Evolutionary conservation across 2,113 vertebrate genomes (phyloP), one percentile per base, ranked within the genome.

Genomic region (Bufo gargarizans): DNA sequence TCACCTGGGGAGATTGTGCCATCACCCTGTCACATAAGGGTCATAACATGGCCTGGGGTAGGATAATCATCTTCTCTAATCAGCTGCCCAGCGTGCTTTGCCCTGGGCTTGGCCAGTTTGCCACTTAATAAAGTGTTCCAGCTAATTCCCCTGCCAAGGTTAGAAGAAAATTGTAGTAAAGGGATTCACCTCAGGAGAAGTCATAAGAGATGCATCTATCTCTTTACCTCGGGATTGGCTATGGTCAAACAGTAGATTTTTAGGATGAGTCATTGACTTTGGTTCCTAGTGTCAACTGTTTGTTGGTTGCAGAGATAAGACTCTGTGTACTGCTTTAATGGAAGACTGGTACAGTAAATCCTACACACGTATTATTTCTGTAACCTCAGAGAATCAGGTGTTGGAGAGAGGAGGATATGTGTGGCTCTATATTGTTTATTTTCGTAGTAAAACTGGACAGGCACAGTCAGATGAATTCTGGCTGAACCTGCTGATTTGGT

Each of bases 31-130:
- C 53, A 53, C 53, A 5, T 53, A 53, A 53, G 5, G 53, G 53
- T 76, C 17, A 17, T 81, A 65, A 45, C 56, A 20, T 63, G 58
- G 58, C 58, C 43, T 47, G 33, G 47, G 16, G 33, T 45, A 50
- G 45, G 17, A 49, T 67, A 50, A n/a, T 47, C 47, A 53, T 83
- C 17, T 83, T 67, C 3, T 53, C 61, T 50, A 83, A 83, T 83
- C 12, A 83, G 45, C 81, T 33, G 47, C 59, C 33, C 6, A 2
- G 20, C 65, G 58, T 13, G 12, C 19, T 17, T 4, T 43, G 50
- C 65, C n/a, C 49, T 4, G 11, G n/a, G 14, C 65, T 65, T 43
- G 6, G 49, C 56, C 65, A 84, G 49, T 84, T 84, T 69, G 11
- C 50, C n/a, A 3, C 17, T 65, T 67, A 50, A 53, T 69, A 55